Conservation (phyloP, 1,140 invertebrate genomes). For the Ditylenchus dipsaci region DNA sequence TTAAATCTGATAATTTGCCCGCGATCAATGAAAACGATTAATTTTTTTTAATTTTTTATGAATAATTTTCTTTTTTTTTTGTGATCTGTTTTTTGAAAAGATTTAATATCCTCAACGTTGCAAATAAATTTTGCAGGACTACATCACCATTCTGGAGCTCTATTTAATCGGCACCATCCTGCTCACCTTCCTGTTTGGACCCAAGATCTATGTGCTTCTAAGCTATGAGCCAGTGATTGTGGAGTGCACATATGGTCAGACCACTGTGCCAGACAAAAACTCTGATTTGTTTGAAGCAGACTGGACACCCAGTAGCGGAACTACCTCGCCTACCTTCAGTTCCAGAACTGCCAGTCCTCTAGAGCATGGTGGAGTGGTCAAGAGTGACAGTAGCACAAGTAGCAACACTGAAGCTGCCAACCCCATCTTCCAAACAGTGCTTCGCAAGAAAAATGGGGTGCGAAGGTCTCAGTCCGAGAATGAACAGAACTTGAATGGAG, state of each 20-base stretch:
- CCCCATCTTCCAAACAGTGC: too few relatives aligned
- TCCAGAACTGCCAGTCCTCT: background rate
- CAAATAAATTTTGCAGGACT: too few relatives aligned
- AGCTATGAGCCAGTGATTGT: conserved; percentile 56
- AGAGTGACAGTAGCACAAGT: too few relatives aligned
- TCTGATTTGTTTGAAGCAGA: conserved; percentile 8
- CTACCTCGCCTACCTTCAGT: background rate
- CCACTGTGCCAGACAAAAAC: background rate
- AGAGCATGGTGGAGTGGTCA: too few relatives aligned
- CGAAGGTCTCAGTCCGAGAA: too few relatives aligned
- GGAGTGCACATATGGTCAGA: conserved; percentile 28
- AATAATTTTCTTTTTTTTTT: conserved; percentile 5
- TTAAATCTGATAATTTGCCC: background rate
- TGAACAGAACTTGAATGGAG: too few relatives aligned
- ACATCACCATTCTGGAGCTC: conserved; percentile 50
- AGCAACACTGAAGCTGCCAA: too few relatives aligned
- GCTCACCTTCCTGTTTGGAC: conserved; percentile 51
- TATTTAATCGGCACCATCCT: conserved; percentile 46
- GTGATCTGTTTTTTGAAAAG: too few relatives aligned
- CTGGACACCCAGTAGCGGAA: background rate
- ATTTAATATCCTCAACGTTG: too few relatives aligned
- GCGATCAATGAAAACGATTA: background rate
- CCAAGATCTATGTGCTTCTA: conserved; percentile 55
- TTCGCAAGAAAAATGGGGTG: too few relatives aligned
- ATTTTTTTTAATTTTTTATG: background rate